phyloP scores from a whole-genome alignment of 2,797 vertebrate genomes.

The Loris lydekkerianus region DNA sequence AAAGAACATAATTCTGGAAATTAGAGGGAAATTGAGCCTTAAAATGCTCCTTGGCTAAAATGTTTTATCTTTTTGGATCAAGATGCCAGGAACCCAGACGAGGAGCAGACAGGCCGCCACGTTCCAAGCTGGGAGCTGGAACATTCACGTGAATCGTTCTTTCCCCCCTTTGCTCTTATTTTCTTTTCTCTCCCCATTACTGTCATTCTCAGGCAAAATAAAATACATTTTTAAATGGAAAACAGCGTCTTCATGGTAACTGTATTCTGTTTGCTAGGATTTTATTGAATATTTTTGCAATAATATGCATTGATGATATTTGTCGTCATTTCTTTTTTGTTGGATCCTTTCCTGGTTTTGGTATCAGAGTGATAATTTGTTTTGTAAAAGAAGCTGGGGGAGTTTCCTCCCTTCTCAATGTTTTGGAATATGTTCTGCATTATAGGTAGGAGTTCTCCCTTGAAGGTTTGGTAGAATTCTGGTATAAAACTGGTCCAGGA shows the following conservation, averaged over 20 bases:
- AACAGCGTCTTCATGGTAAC: not conserved
- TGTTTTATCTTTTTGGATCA: constrained; percentile 1
- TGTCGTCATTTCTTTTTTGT: no score
- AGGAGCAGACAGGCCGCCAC: not conserved
- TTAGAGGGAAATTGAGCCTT: not conserved
- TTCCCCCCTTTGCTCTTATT: not conserved
- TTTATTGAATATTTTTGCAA: no score
- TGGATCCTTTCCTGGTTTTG: no score
- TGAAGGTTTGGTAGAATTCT: no score
- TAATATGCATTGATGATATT: no score
- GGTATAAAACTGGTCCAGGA: no score
- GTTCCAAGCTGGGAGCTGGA: not conserved
- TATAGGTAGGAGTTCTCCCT: no score
- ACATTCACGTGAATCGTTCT: not conserved
- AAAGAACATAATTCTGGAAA: constrained; percentile 35
- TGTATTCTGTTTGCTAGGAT: no score
- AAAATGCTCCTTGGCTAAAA: not conserved
- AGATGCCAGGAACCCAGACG: not conserved
- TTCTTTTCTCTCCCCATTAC: not conserved
- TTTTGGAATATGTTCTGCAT: no score
- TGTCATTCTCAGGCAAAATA: not conserved
- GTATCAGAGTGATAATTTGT: no score
- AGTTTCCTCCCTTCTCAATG: no score
- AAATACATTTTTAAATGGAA: constrained; percentile 35
- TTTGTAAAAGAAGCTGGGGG: no score